phyloP scores from a whole-genome alignment of 2,797 vertebrate species.

The Hirundo rustica region DNA sequence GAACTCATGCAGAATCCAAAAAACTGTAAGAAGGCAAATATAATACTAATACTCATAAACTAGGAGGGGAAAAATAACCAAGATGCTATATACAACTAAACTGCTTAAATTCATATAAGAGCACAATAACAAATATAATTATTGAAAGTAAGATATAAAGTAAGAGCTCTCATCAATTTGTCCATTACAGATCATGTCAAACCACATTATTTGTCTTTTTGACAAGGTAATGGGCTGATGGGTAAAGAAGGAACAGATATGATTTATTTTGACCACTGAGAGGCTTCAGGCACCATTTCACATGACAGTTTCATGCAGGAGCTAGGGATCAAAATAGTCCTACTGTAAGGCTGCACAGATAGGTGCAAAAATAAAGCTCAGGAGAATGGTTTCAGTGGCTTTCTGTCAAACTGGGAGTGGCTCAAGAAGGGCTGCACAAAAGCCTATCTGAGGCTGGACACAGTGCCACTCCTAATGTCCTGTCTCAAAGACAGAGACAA shows the following conservation, averaged over 20 bases:
- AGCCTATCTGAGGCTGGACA: neutral
- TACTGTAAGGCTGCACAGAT: neutral
- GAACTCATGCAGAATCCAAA: constrained; percentile 25
- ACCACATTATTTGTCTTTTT: constrained; percentile 3
- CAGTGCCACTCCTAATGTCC: neutral
- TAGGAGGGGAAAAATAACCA: neutral
- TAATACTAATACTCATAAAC: neutral
- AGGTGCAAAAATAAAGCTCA: constrained; percentile 11
- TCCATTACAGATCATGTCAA: neutral
- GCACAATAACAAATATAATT: neutral
- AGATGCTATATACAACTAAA: neutral
- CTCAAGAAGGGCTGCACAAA: neutral
- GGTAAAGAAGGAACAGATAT: neutral
- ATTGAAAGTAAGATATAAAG: neutral
- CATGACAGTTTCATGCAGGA: neutral
- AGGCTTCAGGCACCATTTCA: constrained; percentile 13
- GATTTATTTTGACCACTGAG: constrained; percentile 10
- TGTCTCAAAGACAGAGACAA: neutral
- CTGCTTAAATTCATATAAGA: neutral
- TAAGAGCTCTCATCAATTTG: neutral
- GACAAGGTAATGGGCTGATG: neutral
- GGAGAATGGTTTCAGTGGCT: neutral
- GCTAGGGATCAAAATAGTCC: neutral
- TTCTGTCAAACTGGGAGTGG: neutral
- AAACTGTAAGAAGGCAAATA: constrained; percentile 6